Evolutionary conservation across 2,888 invertebrate species (phyloP), one percentile per base, ranked within the genome.

Genomic region (Rhingia rostrata): DNA sequence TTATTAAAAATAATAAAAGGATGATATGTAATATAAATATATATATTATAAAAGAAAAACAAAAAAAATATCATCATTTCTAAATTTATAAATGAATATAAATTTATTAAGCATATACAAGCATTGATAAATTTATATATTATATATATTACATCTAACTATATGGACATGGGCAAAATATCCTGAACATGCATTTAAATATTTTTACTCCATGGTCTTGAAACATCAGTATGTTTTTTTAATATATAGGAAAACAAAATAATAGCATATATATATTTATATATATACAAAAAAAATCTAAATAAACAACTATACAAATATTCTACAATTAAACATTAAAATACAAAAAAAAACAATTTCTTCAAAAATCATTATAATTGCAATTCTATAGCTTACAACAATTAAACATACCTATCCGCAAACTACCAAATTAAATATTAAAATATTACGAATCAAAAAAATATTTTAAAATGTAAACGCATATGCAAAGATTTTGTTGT

Each of bases 201-300:
- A 6, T 10, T 41, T 5, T 4, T 10, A 41, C n/a, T 9, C 6
- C 9, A 37, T 37, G 37, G 6, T 37, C 37, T 37, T 41, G 10
- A 41, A 41, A 10, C 41, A 41, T 10, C 41, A 41, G 41, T 41
- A 7, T 41, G 22, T 2, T 22, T 22, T 22, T 22, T 22, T 22
- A 22, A 22, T 22, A 22, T 22, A 41, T 9, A 4, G 41, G 0
- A 9, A 41, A 41, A 9, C 9, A 10, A 41, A 41, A 10, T 7
- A 37, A 41, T 41, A 41, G 9, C 4, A 41, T 86, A 86, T 87
- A 84, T 84, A 85, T 78, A 86, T 64, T 74, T 86, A 82, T 72
- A 45, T 41, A 47, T 83, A 86, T 85, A 66, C 9, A 66, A 32
- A 56, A 51, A 43, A n/a, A 14, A 72, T 14, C 33, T 32, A 72